phyloP scores from a whole-genome alignment of 2,888 invertebrate species.

The Vesta saturnalis region DNA sequence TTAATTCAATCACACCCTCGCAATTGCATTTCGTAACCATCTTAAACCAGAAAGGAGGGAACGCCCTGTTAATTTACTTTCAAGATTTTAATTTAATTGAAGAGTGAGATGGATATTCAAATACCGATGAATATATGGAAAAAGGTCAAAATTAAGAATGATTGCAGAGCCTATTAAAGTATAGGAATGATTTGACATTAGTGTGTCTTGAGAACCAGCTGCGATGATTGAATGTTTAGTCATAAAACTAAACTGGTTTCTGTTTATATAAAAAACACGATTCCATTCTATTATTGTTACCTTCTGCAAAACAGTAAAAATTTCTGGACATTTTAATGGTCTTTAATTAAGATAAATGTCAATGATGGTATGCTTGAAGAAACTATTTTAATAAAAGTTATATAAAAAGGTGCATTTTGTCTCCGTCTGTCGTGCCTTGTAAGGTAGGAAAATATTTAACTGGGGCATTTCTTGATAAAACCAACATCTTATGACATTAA shows the following conservation, averaged over 20 bases:
- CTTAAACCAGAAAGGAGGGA: slow-evolving; percentile 4
- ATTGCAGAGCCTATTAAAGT: slow-evolving; percentile 5
- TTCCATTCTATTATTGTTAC: slow-evolving; percentile 9
- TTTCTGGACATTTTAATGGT: slow-evolving; percentile 14
- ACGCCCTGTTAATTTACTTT: slow-evolving; percentile 15
- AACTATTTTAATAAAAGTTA: not conserved
- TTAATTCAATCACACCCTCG: slow-evolving; percentile 35
- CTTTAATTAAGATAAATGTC: slow-evolving; percentile 15
- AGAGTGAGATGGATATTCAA: not conserved
- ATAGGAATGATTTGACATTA: slow-evolving; percentile 11
- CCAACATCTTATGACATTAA: no score
- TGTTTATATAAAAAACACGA: slow-evolving; percentile 3
- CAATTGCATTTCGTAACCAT: slow-evolving; percentile 26
- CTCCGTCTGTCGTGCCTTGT: no score
- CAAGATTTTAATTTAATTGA: slow-evolving; percentile 6
- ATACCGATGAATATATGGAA: not conserved
- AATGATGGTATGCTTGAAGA: not conserved
- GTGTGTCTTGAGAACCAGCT: slow-evolving; percentile 7
- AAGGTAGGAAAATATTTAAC: no score
- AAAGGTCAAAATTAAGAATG: not conserved
- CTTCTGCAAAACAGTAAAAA: slow-evolving; percentile 11
- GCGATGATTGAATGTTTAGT: slow-evolving; percentile 14
- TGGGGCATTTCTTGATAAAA: no score
- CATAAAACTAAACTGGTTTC: slow-evolving; percentile 8
- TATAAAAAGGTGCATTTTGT: no score